A percentile compares a stretch with the other conserved stretches of the same genome.
Conservation (phyloP, 2,888 invertebrate species). For the Pardosa pseudoannulata region DNA sequence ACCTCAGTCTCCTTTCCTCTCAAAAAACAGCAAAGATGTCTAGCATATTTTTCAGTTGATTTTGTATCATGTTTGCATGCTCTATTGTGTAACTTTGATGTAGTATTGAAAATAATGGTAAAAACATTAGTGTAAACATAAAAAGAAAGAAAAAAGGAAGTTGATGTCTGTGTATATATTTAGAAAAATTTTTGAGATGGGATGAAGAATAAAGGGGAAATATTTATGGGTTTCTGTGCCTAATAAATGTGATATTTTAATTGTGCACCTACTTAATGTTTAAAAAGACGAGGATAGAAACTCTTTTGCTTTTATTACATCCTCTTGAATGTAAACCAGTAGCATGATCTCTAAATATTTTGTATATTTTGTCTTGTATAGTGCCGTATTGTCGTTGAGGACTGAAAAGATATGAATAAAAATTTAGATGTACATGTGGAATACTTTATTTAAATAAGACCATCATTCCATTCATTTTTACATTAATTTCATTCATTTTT, state of each 20-base stretch:
- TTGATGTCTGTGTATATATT: conserved; percentile 40
- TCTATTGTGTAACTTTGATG: conserved; percentile 56
- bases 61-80: conserved; percentile 56
- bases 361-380: conserved; percentile 71
- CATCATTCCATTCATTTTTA: too few relatives aligned
- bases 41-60: conserved; percentile 36
- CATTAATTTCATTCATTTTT: too few relatives aligned
- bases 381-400: conserved; percentile 28
- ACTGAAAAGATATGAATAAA: conserved; percentile 31
- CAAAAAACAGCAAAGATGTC: background rate
- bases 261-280: conserved; percentile 65
- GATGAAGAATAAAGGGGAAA: conserved; percentile 32
- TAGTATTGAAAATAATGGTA: conserved; percentile 35
- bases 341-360: conserved; percentile 67
- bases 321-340: conserved; percentile 60
- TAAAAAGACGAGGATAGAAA: conserved; percentile 40
- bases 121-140: conserved; percentile 36
- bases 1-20: background rate
- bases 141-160: background rate
- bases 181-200: conserved; percentile 31
- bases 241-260: conserved; percentile 67
- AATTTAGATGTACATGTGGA: conserved; percentile 2
- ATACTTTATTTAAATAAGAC: too few relatives aligned
- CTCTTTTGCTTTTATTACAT: conserved; percentile 40
- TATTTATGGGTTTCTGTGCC: conserved; percentile 47